Conservation (phyloP, 2,797 vertebrate species). For the Scolopax rusticola region DNA sequence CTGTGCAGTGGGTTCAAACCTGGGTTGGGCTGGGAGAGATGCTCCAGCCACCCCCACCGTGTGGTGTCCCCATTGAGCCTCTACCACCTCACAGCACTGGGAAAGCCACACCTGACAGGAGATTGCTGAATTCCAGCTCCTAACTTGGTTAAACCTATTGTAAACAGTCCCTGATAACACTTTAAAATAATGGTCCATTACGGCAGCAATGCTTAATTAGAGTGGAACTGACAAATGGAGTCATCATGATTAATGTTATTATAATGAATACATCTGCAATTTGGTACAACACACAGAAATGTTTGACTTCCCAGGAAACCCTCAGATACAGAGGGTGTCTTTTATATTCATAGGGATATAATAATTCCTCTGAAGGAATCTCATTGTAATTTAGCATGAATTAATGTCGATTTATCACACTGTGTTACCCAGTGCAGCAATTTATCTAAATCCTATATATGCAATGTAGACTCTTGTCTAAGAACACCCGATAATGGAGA, state of each 20-base stretch:
- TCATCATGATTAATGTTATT: slow-evolving; percentile 49
- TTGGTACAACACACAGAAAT: slow-evolving; percentile 21
- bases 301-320: slow-evolving; percentile 24
- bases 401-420: slow-evolving; percentile 49
- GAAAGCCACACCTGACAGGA: background rate
- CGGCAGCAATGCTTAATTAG: slow-evolving; percentile 45
- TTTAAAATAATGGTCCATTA: slow-evolving; percentile 46
- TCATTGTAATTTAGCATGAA: slow-evolving; percentile 22
- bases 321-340: background rate
- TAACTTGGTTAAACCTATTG: background rate
- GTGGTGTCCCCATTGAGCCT: rapidly evolving
- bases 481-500: slow-evolving; percentile 16
- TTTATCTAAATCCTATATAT: slow-evolving; percentile 34
- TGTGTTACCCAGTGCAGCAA: background rate
- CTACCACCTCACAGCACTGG: background rate
- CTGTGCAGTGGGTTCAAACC: rapidly evolving
- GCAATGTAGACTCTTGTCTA: background rate
- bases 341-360: slow-evolving; percentile 32
- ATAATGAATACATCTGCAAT: slow-evolving; percentile 42
- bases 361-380: slow-evolving; percentile 38
- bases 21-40: background rate
- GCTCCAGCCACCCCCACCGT: background rate
- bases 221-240: slow-evolving; percentile 58
- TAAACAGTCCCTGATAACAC: slow-evolving; percentile 32
- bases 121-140: background rate